Base-by-base conservation (phyloP, 1,140 invertebrate species). In the Hypothenemus hampei region DNA sequence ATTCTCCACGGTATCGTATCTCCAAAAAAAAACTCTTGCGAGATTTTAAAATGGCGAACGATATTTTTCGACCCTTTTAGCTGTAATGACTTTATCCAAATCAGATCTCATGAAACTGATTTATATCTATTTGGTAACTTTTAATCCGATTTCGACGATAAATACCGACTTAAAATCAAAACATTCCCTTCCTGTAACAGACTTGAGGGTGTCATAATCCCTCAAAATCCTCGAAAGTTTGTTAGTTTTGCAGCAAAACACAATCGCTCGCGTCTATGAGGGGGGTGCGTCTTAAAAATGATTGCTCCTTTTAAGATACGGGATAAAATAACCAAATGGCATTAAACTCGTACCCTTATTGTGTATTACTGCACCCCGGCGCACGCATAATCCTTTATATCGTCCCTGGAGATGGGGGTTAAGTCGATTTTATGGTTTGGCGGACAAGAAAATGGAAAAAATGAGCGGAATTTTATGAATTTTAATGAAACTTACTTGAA, bases 351-450 rank as follows among this genome's bases (percentile, higher is more conserved):
- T 43, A 47, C 35, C 44, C 44, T 36, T 48, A 35, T 43, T 43
- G 21, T 53, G 50, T 53, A 35, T 36, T 35, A 44, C 11, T 54
- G 45, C 33, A 46, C 35, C 23, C 52, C 15, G 16, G 18, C 22
- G 15, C 24, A 22, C 22, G 21, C 39, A 29, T 47, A 47, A 55
- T 55, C 52, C 44, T 55, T 55, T 55, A 40, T 53, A 19, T 16
- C 11, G n/a, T 35, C 24, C 24, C 26, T 31, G 11, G 51, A 29
- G 51, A 33, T 26, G 37, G 33, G 44, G 21, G 35, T 47, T 55
- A 48, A 48, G 52, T 47, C 44, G 45, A 55, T 55, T 55, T 55
- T 55, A 55, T 55, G 52, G 52, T 48, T 46, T 48, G 31, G 13
- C 36, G 26, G 52, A 48, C 41, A 47, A 24, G 37, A 22, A 50